Conservation (phyloP, 2,888 invertebrate species). For the Epistrophella euchroma region DNA sequence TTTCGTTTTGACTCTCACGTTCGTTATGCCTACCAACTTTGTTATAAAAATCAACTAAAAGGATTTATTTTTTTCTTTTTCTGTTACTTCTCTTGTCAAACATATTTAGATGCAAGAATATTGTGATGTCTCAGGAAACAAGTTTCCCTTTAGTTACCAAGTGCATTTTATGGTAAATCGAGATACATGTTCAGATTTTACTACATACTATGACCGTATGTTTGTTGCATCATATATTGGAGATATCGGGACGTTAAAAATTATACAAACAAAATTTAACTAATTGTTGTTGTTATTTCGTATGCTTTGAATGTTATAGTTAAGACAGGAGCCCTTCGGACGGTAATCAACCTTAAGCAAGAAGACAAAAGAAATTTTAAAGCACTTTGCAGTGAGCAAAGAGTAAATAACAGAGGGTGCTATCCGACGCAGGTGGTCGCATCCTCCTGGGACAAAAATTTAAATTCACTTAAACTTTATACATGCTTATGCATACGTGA, state of each 20-base stretch:
- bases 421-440: slow-evolving; percentile 65
- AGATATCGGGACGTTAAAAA: not conserved
- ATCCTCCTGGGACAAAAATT: slow-evolving; percentile 12
- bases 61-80: not conserved
- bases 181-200: slow-evolving; percentile 28
- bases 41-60: no score
- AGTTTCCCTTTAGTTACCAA: slow-evolving; percentile 30
- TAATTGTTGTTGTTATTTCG: slow-evolving; percentile 18
- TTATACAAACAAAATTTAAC: not conserved
- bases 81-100: slow-evolving; percentile 9
- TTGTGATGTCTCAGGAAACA: slow-evolving; percentile 13
- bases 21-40: no score
- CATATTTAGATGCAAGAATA: slow-evolving; percentile 3
- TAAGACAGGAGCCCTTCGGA: slow-evolving; percentile 34
- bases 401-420: slow-evolving; percentile 66
- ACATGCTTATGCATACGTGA: slow-evolving; percentile 17
- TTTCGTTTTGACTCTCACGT: not conserved
- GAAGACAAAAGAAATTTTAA: slow-evolving; percentile 50
- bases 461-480: no score
- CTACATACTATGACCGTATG: slow-evolving; percentile 1
- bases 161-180: slow-evolving; percentile 15
- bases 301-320: slow-evolving; percentile 21
- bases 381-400: not conserved
- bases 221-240: slow-evolving; percentile 54
- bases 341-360: slow-evolving; percentile 30